phyloP scores from a whole-genome alignment of 2,888 invertebrate genomes.

The Megaustenia siamemsis region DNA sequence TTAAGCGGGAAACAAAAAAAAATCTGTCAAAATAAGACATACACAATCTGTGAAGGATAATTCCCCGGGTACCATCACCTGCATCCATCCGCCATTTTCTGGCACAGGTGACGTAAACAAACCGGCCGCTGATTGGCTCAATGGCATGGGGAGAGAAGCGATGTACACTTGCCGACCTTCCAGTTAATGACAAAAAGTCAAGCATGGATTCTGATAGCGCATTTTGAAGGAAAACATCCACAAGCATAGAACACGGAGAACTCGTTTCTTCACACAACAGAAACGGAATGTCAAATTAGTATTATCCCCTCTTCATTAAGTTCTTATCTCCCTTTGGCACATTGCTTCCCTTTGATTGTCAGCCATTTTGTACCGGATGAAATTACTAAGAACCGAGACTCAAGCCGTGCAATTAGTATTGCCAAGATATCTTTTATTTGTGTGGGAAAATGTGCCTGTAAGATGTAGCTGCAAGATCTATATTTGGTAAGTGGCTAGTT shows the following conservation, averaged over 20 bases:
- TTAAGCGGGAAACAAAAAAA: conserved; percentile 42
- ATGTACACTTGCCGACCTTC: conserved; percentile 48
- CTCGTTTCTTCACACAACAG: conserved; percentile 45
- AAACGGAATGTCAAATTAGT: conserved; percentile 44
- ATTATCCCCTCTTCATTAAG: conserved; percentile 39
- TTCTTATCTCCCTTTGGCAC: conserved; percentile 38
- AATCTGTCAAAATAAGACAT: conserved; percentile 52
- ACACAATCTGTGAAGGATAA: conserved; percentile 49
- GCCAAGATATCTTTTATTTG: conserved; percentile 24
- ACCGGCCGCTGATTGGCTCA: conserved; percentile 50
- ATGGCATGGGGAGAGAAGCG: conserved; percentile 46
- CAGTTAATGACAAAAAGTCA: conserved; percentile 51
- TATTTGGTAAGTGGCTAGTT: conserved; percentile 3
- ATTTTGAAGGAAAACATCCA: conserved; percentile 50
- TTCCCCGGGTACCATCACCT: conserved; percentile 53
- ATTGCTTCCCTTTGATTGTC: conserved; percentile 49
- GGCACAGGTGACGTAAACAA: conserved; percentile 55
- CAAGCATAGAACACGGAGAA: conserved; percentile 42
- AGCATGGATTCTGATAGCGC: conserved; percentile 32
- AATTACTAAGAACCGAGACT: conserved; percentile 19
- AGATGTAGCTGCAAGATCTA: conserved; percentile 29
- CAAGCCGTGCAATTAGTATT: conserved; percentile 32
- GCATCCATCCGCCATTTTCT: conserved; percentile 51
- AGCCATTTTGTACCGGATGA: conserved; percentile 44
- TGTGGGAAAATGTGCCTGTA: conserved; percentile 11